A percentile compares a stretch with the other conserved stretches of the same genome.
Evolutionary conservation across 2,113 vertebrate species (phyloP).

Genomic region (Syngnathus typhle): DNA sequence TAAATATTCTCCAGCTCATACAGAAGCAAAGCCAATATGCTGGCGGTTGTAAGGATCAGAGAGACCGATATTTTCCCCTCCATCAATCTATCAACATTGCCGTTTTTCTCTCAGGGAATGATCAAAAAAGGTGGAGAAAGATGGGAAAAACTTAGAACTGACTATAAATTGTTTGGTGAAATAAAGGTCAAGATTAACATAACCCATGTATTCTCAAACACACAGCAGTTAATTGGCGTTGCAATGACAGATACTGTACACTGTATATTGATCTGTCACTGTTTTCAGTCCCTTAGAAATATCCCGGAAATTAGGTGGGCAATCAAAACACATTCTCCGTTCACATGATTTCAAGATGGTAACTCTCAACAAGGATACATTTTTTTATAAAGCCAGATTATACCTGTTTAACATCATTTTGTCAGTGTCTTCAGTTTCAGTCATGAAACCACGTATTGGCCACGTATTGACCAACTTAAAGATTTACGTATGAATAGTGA

Average conservation of each 20-base stretch:
- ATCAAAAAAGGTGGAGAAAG: slow-evolving; percentile 4
- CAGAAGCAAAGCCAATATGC: slow-evolving; percentile 11
- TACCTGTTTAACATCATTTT: too few species aligned
- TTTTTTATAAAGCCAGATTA: too few species aligned
- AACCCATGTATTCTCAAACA: slow-evolving; percentile 4
- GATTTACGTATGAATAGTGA: too few species aligned
- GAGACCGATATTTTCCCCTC: slow-evolving; percentile 5
- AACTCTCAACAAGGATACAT: too few species aligned
- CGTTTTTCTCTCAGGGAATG: slow-evolving; percentile 8
- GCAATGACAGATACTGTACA: background rate
- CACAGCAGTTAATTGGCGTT: background rate
- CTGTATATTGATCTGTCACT: too few species aligned
- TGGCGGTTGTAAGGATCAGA: slow-evolving; percentile 14
- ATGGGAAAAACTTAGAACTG: background rate
- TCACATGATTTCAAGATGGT: too few species aligned
- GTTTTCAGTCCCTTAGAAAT: background rate
- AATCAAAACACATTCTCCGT: too few species aligned
- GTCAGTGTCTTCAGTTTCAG: too few species aligned
- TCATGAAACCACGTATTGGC: too few species aligned
- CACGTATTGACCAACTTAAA: too few species aligned
- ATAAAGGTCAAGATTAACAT: slow-evolving; percentile 28
- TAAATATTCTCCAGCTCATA: slow-evolving; percentile 8
- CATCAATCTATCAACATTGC: slow-evolving; percentile 17
- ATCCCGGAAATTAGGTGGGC: background rate
- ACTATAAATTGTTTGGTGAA: slow-evolving; percentile 26